Base-by-base conservation (phyloP, 2,888 invertebrate genomes). In the Eristalis intricaria region DNA sequence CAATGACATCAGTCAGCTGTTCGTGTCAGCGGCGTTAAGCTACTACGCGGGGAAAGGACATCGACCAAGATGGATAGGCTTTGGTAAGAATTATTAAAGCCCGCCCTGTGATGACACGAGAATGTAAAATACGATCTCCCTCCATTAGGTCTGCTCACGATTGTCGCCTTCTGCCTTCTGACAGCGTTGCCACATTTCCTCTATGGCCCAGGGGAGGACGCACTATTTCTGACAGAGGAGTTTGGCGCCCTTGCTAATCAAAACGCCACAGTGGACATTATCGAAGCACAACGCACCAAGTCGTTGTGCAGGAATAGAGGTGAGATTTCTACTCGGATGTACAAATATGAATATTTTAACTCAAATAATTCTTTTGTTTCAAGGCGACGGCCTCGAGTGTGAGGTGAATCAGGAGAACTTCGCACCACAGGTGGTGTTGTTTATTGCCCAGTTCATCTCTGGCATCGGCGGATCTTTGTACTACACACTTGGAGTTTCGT, bases 1-100 rank as follows among this genome's bases (percentile, higher is more conserved):
- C 38, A 96, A 96, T 91, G 96, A 96, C 91, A 95, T 96, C 88
- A 96, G 96, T 90, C 95, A 95, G 91, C 93, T 96, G 78, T 93
- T 96, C 89, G 95, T 95, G 38, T 95, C 96, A 2, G 94, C 95
- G 19, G 94, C 95, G 26, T 91, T 96, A 83, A 95, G 95, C 85
- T 96, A 96, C 90, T 96, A 96, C 90, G 96, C 95, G 23, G 96
- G 96, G 84, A 94, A 94, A 90, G 95, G 96, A 58, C 96, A 96
- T 92, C 94, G 96, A 84, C 96, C 96, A 1, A 93, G 96, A 90
- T 96, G 96, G 96, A 95, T 96, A 90, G 95, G 96, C 4, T 93
- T 95, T 86, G 93, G 93, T 93, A 89, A 79, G 89, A 19, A 4
- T 38, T 2, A 40, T 13, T 35, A 22, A 2, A 50, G 11, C 22